These are phyloP conservation scores for Drosophila navojoa DNA, from an alignment of 1,140 invertebrate genomes.

Conservation along the genomic window DNA sequence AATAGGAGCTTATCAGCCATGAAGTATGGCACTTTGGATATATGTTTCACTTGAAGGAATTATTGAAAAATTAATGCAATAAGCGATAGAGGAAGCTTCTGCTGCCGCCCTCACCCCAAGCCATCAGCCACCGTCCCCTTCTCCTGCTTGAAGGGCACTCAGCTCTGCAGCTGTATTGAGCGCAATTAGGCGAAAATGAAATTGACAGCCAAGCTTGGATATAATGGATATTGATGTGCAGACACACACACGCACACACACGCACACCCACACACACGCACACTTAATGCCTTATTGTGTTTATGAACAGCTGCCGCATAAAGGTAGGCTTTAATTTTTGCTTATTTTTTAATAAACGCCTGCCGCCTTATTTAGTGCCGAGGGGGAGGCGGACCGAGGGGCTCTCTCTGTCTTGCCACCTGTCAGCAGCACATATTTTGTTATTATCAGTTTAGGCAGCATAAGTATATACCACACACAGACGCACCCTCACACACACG, in stretches of 20 bases:
- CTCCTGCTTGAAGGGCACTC: background rate
- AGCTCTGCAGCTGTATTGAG: constrained; percentile 33
- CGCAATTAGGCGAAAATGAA: constrained; percentile 66
- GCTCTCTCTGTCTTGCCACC: constrained; percentile 48
- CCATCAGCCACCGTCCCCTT: too few species aligned
- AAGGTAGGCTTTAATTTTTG: constrained; percentile 56
- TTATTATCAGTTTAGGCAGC: constrained; percentile 66
- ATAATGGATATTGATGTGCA: constrained; percentile 62
- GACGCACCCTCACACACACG: constrained; percentile 16
- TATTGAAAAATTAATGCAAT: constrained; percentile 83
- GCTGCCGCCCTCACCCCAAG: background rate
- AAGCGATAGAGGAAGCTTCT: constrained; percentile 17
- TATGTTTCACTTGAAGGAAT: constrained; percentile 65
- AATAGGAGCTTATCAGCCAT: constrained; percentile 78
- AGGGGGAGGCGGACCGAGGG: background rate
- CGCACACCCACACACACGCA: background rate
- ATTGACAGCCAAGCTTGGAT: constrained; percentile 51
- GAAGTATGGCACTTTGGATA: constrained; percentile 71
- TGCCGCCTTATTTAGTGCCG: constrained; percentile 67
- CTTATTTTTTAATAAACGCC: constrained; percentile 65
- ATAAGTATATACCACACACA: constrained; percentile 49
- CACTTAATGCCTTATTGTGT: constrained; percentile 17
- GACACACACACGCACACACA: constrained; percentile 8
- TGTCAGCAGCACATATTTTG: constrained; percentile 78
- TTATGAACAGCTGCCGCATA: constrained; percentile 40